phyloP scores from a whole-genome alignment of 1,140 invertebrate species.

The Aleiodes sp. region DNA sequence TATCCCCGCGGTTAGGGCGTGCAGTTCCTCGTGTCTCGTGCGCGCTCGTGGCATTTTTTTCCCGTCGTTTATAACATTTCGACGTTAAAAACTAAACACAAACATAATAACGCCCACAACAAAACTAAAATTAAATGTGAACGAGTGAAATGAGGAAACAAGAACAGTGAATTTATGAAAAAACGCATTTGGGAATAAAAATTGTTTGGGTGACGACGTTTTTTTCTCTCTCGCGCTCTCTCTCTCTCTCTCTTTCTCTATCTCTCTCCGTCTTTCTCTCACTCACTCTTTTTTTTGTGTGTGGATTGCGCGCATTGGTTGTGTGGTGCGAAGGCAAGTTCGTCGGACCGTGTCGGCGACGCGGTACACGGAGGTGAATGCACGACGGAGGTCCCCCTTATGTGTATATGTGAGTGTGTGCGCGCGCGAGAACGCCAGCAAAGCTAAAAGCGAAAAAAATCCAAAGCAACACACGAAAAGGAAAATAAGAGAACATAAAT shows the following conservation, averaged over 20 bases:
- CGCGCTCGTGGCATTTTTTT: slow-evolving; percentile 44
- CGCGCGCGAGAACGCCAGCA: slow-evolving; percentile 41
- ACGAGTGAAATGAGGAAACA: neutral
- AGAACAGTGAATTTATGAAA: neutral
- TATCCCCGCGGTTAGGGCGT: slow-evolving; percentile 58
- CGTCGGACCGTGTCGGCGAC: slow-evolving; percentile 46
- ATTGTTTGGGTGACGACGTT: slow-evolving; percentile 12
- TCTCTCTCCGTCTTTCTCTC: neutral
- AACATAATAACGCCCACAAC: neutral
- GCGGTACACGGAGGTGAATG: slow-evolving; percentile 55
- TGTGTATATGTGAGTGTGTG: slow-evolving; percentile 37
- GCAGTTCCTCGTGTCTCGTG: slow-evolving; percentile 51
- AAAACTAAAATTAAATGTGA: neutral
- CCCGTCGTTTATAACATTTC: neutral
- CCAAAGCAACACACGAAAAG: neutral
- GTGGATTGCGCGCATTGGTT: slow-evolving; percentile 35
- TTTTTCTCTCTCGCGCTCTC: neutral
- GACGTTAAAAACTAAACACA: neutral
- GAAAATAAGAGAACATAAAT: slow-evolving; percentile 1
- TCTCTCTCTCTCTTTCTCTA: neutral
- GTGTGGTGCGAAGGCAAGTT: slow-evolving; percentile 38
- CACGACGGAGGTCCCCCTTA: slow-evolving; percentile 44
- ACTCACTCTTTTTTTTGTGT: neutral
- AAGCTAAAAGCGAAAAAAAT: slow-evolving; percentile 6
- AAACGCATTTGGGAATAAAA: neutral